These are phyloP conservation scores for Autographa pulchrina DNA, from an alignment of 2,888 invertebrate species.

Conservation along the genomic window DNA sequence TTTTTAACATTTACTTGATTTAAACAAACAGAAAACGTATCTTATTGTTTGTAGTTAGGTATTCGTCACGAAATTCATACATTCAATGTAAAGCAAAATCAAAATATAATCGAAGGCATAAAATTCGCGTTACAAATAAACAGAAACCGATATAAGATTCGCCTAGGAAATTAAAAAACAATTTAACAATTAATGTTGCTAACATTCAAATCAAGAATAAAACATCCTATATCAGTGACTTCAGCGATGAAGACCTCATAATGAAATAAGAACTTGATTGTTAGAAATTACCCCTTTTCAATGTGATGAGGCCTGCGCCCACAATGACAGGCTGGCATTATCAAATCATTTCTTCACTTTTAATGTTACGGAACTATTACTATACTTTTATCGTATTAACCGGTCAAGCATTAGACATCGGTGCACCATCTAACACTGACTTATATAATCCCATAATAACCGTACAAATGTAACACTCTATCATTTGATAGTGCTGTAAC, in stretches of 20 bases:
- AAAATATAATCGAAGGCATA: no score
- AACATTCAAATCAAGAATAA: no score
- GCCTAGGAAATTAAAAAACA: no score
- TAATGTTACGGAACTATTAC: not conserved
- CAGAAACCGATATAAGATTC: no score
- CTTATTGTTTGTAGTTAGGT: not conserved
- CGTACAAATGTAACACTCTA: conserved; percentile 42
- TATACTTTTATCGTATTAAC: conserved; percentile 1
- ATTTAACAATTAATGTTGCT: no score
- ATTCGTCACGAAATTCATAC: not conserved
- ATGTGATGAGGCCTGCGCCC: not conserved
- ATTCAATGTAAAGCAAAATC: no score
- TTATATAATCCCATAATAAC: conserved; percentile 34
- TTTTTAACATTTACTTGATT: not conserved
- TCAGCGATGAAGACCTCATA: not conserved
- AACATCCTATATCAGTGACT: not conserved
- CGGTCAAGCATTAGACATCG: not conserved
- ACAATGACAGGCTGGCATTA: not conserved
- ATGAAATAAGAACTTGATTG: not conserved
- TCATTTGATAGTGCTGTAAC: conserved; percentile 43
- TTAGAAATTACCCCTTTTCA: conserved; percentile 1
- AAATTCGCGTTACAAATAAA: no score
- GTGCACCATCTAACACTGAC: not conserved
- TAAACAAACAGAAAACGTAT: not conserved
- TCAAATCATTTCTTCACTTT: conserved; percentile 4